A percentile compares a stretch with the other conserved stretches of the same genome.
Conservation (phyloP, 2,797 vertebrate species). For the Tauraco hartlaubi region DNA sequence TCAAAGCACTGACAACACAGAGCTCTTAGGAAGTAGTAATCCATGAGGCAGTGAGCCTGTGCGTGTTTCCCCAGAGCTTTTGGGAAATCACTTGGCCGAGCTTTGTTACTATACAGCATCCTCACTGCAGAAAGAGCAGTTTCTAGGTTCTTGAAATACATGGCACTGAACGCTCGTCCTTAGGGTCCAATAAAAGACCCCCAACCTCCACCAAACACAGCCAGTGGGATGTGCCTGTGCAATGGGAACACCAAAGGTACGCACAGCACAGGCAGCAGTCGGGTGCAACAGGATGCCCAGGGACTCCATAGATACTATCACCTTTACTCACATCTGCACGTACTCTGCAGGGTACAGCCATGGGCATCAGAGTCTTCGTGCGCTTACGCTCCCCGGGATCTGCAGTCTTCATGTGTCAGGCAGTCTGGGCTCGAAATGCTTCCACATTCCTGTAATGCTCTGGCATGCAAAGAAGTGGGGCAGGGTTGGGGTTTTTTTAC, state of each 20-base stretch:
- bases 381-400: background rate
- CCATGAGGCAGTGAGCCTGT: background rate
- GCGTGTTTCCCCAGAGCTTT: background rate
- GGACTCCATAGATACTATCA: background rate
- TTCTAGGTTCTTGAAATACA: background rate
- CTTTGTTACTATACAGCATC: background rate
- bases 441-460: background rate
- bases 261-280: background rate
- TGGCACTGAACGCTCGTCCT: background rate
- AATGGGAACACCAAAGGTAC: fast-evolving
- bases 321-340: background rate
- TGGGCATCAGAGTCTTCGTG: background rate
- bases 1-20: background rate
- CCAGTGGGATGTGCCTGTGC: background rate
- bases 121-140: background rate
- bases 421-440: background rate
- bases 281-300: background rate
- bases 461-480: background rate
- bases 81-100: background rate
- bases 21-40: fast-evolving
- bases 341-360: background rate
- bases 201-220: fast-evolving
- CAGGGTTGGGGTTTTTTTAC: background rate
- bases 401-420: background rate
- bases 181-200: background rate